phyloP scores from a whole-genome alignment of 2,113 vertebrate genomes.

The Neolamprologus caudopunctatus region DNA sequence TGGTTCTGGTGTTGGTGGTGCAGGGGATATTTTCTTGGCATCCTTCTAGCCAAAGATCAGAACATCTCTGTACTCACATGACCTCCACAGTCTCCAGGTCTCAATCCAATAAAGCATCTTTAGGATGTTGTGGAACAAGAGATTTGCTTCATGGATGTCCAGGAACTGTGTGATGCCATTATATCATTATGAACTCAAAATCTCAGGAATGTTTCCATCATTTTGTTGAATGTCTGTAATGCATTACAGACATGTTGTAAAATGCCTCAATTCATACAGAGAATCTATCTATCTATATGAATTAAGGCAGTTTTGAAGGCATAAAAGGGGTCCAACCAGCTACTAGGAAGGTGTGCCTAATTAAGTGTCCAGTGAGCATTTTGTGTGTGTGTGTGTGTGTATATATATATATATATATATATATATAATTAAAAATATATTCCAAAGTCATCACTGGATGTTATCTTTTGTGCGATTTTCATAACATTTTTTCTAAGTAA shows the following conservation, averaged over 20 bases:
- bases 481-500: neutral
- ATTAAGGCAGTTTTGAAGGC: neutral
- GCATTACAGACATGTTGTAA: neutral
- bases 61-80: neutral
- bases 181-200: neutral
- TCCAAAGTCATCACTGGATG: neutral
- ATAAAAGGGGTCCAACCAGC: neutral
- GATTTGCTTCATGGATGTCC: neutral
- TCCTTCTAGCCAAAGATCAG: neutral
- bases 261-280: neutral
- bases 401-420: neutral
- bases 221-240: neutral
- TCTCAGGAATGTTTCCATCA: neutral
- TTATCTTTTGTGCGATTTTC: neutral
- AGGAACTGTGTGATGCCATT: neutral
- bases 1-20: neutral
- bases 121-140: neutral
- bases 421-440: neutral
- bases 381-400: rapidly evolving
- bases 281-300: neutral
- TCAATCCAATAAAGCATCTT: neutral
- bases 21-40: neutral
- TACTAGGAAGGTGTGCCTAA: neutral
- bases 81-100: neutral
- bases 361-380: neutral